These are phyloP conservation scores for Oligia latruncula DNA, from an alignment of 2,888 invertebrate genomes.

Conservation along the genomic window DNA sequence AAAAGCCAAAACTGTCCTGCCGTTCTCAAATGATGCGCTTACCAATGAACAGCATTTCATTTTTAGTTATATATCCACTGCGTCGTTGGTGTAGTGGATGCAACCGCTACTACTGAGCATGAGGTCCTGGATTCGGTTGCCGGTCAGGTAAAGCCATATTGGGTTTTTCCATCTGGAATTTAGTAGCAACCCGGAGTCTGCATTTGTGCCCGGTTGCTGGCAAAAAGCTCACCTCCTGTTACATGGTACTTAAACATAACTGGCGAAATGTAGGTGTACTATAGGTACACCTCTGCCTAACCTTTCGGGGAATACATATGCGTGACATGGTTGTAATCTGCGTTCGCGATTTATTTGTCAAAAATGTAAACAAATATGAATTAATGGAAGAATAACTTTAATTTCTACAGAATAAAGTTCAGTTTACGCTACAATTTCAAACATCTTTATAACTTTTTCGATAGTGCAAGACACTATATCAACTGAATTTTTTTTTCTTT, in stretches of 20 bases:
- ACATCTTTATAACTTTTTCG: too few relatives aligned
- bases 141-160: not conserved
- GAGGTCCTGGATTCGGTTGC: not conserved
- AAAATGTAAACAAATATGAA: too few relatives aligned
- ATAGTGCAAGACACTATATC: too few relatives aligned
- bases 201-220: not conserved
- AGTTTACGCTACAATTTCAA: too few relatives aligned
- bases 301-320: not conserved
- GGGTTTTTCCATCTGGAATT: not conserved
- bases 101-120: not conserved
- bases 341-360: too few relatives aligned
- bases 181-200: not conserved
- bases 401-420: too few relatives aligned
- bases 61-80: not conserved
- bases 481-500: too few relatives aligned
- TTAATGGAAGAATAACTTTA: too few relatives aligned
- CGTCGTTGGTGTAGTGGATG: not conserved
- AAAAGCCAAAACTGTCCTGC: not conserved
- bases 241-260: not conserved
- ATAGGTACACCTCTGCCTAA: not conserved
- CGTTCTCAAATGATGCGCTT: not conserved
- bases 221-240: not conserved
- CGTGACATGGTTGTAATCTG: not conserved
- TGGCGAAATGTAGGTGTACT: not conserved
- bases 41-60: not conserved